Evolutionary conservation across 2,113 vertebrate species (phyloP), one percentile per base, ranked within the genome.

Genomic region (Sinocyclocheilus maitianheensis): DNA sequence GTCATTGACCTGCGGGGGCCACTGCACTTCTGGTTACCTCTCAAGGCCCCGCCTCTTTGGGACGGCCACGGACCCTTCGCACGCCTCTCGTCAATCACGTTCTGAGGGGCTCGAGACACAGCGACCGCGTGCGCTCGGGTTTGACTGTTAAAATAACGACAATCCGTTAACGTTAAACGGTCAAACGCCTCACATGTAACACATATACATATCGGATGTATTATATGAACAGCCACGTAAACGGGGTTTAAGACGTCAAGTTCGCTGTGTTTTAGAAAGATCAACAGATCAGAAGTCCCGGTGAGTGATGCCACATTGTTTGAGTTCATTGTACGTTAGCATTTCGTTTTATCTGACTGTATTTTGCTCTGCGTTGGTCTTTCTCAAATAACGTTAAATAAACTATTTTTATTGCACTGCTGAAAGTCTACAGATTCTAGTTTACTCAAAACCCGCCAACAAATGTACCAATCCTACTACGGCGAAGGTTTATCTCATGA

Each of bases 51-150:
- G 87, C 84, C 89, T 30, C 2, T 16, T 72, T 79, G 0, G 2
- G 14, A 0, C 94, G 94, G 94, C 94, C 94, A 93, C 81, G n/a
- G 78, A 7, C 62, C 76, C 86, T 51, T 18, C 90, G 78, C 82
- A 74, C 91, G 82, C 90, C 93, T 93, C 91, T 89, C 91, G 92
- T 89, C 88, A 88, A 87, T 26, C 53, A 74, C 60, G 89, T 81
- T 63, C 86, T 90, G 91, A 72, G 67, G 85, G 30, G 86, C 89
- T 72, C 78, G 79, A 90, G 92, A 77, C 71, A 43, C 83, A 26
- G 14, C 22, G 63, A 11, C 76, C 37, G 80, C 86, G 46, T 43
- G 85, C 63, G 48, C 26, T 20, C 30, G n/a, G 62, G 83, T 63
- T 76, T 34, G 30, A 18, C 34, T 30, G 34, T 60, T 74, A 63